These are phyloP conservation scores for Strigops habroptila DNA, from an alignment of 2,113 vertebrate genomes.

Conservation along the genomic window DNA sequence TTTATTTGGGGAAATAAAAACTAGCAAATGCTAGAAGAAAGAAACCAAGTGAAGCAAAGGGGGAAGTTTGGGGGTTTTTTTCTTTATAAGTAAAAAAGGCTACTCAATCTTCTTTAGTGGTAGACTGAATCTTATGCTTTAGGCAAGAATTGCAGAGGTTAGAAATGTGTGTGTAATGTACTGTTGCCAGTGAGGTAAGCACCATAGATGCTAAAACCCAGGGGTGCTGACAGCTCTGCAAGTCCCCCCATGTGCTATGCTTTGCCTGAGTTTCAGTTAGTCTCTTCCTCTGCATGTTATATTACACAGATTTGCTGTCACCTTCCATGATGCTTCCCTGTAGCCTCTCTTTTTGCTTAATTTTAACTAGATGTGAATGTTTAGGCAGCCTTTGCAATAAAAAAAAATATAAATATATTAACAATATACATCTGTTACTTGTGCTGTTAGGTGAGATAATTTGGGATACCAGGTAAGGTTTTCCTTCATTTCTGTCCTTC, in stretches of 20 bases:
- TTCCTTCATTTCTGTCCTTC: not conserved
- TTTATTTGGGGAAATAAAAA: not conserved
- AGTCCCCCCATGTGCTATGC: fast-evolving
- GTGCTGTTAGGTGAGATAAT: not conserved
- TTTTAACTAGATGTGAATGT: not conserved
- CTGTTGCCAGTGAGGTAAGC: fast-evolving
- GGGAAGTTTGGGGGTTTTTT: not conserved
- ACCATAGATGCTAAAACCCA: not conserved
- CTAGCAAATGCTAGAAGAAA: not conserved
- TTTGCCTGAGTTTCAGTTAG: fast-evolving
- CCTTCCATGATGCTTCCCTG: fast-evolving
- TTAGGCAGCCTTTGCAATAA: not conserved
- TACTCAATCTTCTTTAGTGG: not conserved
- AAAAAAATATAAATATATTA: not conserved
- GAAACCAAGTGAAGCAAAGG: not conserved
- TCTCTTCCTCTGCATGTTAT: not conserved
- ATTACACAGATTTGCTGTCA: not conserved
- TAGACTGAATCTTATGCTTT: not conserved
- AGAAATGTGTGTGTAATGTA: fast-evolving
- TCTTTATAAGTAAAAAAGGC: not conserved
- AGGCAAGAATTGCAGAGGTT: fast-evolving
- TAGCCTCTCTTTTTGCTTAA: not conserved
- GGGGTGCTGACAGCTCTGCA: fast-evolving
- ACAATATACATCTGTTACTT: not conserved
- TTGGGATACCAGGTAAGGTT: not conserved